phyloP scores from a whole-genome alignment of 2,797 vertebrate species.

The Pterois miles region DNA sequence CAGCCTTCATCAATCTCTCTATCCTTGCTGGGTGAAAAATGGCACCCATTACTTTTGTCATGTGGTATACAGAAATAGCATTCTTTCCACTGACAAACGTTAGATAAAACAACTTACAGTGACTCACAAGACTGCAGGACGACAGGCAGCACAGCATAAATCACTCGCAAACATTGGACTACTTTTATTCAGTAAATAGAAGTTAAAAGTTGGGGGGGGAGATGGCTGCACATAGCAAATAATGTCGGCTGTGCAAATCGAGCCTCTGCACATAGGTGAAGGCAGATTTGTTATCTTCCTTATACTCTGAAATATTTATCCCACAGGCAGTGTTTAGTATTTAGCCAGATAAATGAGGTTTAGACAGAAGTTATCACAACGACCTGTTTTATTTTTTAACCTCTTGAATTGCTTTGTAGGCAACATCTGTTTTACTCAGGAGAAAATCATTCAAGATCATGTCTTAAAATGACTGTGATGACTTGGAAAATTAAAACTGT shows the following conservation, averaged over 20 bases:
- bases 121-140: conserved; percentile 39
- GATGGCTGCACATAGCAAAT: conserved; percentile 14
- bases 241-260: conserved; percentile 3
- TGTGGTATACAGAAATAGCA: conserved; percentile 66
- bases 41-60: conserved; percentile 70
- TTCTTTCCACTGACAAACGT: conserved; percentile 57
- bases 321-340: not conserved
- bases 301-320: conserved; percentile 19
- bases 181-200: conserved; percentile 35
- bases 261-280: conserved; percentile 2
- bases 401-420: not conserved
- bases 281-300: not conserved
- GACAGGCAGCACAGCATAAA: conserved; percentile 19
- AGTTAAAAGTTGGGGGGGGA: conserved; percentile 17
- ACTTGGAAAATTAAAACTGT: not conserved
- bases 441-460: not conserved
- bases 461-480: not conserved
- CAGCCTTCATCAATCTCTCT: conserved; percentile 73
- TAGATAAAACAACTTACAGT: conserved; percentile 60
- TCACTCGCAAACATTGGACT: conserved; percentile 43
- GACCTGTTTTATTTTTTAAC: not conserved
- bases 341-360: not conserved
- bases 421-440: not conserved
- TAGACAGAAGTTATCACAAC: not conserved
- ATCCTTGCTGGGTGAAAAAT: conserved; percentile 71